Evolutionary conservation across 2,113 vertebrate species (phyloP), one percentile per base, ranked within the genome.

Genomic region (Malurus alboscapulatus): DNA sequence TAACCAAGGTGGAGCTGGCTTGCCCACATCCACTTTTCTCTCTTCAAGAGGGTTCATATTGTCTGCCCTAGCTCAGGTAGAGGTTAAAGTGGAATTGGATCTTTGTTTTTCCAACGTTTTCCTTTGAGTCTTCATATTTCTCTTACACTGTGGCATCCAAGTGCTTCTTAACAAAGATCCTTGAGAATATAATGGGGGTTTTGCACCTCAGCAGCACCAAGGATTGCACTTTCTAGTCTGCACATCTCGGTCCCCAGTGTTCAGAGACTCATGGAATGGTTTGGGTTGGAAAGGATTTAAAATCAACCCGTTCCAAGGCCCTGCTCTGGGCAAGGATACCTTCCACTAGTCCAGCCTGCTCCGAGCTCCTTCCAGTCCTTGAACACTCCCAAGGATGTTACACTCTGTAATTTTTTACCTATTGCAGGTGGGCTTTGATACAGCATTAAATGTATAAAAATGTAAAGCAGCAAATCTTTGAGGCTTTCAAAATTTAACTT

Each of bases 161-260:
- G 0, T 44, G 26, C 16, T 73, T 50, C 27, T 50, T 61, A 57
- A 16, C 50, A 47, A 42, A 68, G 29, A 19, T 32, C 58, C 38
- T 65, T 34, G 66, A 50, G 18, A 71, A 7, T 26, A 2, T 0
- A 10, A 36, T 0, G 29, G 11, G 6, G 47, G 14, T 38, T 17
- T 58, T 72, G 29, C n/a, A 30, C 17, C 12, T 63, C 17, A n/a
- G 68, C 74, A 90, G 40, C 53, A 44, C 30, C 36, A 45, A 40
- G 66, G 50, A 25, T 21, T 45, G 45, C 16, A 6, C 66, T 89
- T 44, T 14, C 5, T 36, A 30, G 12, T 63, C 32, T 11, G 8
- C 57, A 29, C 5, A 10, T 30, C 36, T 65, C 19, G 4, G 1
- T 47, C 62, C 48, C 7, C 44, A 59, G 27, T 81, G 16, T 14